Conservation (phyloP, 2,797 vertebrate species). For the Poecilia picta region DNA sequence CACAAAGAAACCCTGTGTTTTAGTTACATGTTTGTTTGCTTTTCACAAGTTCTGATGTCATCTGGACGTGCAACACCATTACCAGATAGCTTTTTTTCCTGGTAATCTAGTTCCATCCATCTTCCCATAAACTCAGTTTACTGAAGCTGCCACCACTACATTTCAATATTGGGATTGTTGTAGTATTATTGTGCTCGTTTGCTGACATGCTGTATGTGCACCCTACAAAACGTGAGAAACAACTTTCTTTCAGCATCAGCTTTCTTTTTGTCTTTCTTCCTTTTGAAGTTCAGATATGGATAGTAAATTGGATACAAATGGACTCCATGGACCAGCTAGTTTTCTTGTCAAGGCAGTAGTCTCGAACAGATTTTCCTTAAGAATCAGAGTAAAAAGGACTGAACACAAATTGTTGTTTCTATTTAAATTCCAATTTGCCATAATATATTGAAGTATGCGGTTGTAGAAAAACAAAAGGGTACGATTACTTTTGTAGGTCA, state of each 20-base stretch:
- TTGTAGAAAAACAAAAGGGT: background rate
- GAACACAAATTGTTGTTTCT: background rate
- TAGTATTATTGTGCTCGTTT: background rate
- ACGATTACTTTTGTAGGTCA: background rate
- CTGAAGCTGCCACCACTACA: background rate
- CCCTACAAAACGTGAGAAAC: background rate
- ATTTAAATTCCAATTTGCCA: background rate
- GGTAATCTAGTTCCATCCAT: background rate
- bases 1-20: background rate
- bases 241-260: background rate
- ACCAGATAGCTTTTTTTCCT: background rate
- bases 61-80: background rate
- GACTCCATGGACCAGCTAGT: too few relatives aligned
- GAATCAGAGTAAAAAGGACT: background rate
- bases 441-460: background rate
- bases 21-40: background rate
- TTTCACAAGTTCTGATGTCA: background rate
- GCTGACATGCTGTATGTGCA: background rate
- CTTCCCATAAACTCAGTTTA: background rate
- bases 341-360: background rate
- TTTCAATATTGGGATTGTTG: background rate
- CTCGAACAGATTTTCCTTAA: background rate
- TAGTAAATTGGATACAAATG: background rate
- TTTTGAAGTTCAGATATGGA: background rate
- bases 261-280: background rate